These are phyloP conservation scores for Rhingia campestris DNA, from an alignment of 2,888 invertebrate species.

Conservation along the genomic window DNA sequence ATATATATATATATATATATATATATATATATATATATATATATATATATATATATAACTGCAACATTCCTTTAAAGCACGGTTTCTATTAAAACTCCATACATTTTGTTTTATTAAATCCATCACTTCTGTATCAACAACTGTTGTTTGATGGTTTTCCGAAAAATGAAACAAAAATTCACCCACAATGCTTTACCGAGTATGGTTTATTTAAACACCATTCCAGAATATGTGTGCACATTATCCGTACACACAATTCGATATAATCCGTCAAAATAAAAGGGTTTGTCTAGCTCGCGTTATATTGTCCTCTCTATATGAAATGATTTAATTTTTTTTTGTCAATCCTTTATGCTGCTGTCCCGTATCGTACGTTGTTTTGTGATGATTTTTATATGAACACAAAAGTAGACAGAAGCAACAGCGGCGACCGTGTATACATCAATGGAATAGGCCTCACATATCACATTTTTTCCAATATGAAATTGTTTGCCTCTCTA, in stretches of 20 bases:
- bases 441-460: conserved; percentile 24
- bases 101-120: too few species aligned
- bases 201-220: conserved; percentile 27
- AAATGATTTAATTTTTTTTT: conserved; percentile 31
- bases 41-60: too few species aligned
- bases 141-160: too few species aligned
- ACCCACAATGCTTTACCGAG: background rate
- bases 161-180: background rate
- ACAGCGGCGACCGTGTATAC: conserved; percentile 3
- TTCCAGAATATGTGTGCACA: conserved; percentile 27
- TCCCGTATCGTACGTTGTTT: conserved; percentile 9
- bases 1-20: too few species aligned
- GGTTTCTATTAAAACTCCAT: too few species aligned
- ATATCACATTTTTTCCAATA: conserved; percentile 39
- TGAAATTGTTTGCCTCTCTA: conserved; percentile 1
- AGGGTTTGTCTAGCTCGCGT: conserved; percentile 30
- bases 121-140: too few species aligned
- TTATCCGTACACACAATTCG: conserved; percentile 44
- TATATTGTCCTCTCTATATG: conserved; percentile 7
- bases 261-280: conserved; percentile 70
- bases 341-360: conserved; percentile 25
- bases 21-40: too few species aligned
- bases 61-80: too few species aligned
- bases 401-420: conserved; percentile 14
- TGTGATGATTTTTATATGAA: conserved; percentile 8